A percentile compares a stretch with the other conserved stretches of the same genome.
Evolutionary conservation across 2,113 vertebrate genomes (phyloP).

Genomic region (Microtus ochrogaster): DNA sequence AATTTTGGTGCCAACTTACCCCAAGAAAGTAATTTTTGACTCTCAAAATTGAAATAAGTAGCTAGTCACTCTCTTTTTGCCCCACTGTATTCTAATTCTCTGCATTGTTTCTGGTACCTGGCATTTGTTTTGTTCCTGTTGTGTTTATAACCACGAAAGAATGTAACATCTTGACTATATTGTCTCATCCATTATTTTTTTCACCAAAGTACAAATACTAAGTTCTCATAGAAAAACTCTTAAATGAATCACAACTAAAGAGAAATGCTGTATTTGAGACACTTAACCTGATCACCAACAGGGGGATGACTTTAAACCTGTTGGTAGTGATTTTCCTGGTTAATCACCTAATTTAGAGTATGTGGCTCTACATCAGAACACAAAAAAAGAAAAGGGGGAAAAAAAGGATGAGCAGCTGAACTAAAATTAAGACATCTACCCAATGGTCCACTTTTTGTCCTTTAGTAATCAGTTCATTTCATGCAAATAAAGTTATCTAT

Average conservation of each 20-base stretch:
- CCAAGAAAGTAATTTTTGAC: background rate
- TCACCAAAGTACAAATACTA: background rate
- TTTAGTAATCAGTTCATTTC: conserved; percentile 16
- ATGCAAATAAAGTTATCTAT: conserved; percentile 11
- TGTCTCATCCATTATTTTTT: background rate
- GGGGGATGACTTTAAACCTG: background rate
- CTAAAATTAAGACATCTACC: background rate
- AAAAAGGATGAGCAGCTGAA: background rate
- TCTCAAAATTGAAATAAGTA: background rate
- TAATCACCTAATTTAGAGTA: background rate
- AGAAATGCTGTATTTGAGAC: background rate
- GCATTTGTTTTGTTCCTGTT: background rate
- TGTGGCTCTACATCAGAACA: background rate
- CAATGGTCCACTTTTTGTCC: background rate
- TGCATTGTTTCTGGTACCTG: background rate
- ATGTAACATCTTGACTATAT: background rate
- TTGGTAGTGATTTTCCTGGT: background rate
- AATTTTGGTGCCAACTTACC: background rate
- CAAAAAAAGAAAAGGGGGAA: background rate
- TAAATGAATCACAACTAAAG: conserved; percentile 1
- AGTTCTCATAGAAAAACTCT: background rate
- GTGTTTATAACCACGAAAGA: background rate
- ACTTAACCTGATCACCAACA: background rate
- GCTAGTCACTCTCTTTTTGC: background rate
- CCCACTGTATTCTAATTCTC: background rate